Evolutionary conservation across 2,888 invertebrate genomes (phyloP), one percentile per base, ranked within the genome.

Genomic region (Cyaniris semiargus): DNA sequence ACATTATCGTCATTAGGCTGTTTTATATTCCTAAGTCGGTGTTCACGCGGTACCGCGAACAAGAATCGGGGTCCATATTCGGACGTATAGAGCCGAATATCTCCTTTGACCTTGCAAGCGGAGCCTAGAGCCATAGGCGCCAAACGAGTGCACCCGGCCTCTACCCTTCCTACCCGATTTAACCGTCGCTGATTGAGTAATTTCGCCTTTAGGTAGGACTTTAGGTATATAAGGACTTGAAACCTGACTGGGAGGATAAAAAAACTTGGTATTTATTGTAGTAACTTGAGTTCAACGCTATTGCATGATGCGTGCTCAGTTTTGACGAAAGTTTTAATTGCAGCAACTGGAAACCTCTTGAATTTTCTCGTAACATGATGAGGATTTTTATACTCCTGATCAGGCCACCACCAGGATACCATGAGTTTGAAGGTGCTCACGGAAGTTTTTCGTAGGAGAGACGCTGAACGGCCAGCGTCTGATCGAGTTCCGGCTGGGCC

Each of bases 381-480:
- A 10, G 44, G 21, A 8, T 21, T 58, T 58, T 21, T 21, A 8
- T 21, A 2, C 21, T n/a, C 21, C 58, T 58, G 58, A 21, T 21
- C 58, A n/a, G 21, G 31, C 2, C 5, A 10, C 18, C 5, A 10
- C 18, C 34, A 70, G 23, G 27, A 27, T 13, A 3, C 44, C 44
- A 44, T 34, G 18, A 18, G 75, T 13, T 18, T 23, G 34, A 34
- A n/a, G 70, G 53, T 53, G 78, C n/a, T n/a, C n/a, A n/a, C n/a
- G n/a, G n/a, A 76, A 75, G 13, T 60, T 66, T 76, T 53, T 76
- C 66, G 53, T 95, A 98, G 98, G 98, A 85, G 96, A 96, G 83
- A 96, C 96, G 85, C 94, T 97, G 84, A 98, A 98, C 88, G 97
- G 97, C 76, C 98, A 98, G 90, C 96, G 97, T 78, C 94, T 98